Base-by-base conservation (phyloP, 2,888 invertebrate genomes). In the Drosophila cracens region DNA sequence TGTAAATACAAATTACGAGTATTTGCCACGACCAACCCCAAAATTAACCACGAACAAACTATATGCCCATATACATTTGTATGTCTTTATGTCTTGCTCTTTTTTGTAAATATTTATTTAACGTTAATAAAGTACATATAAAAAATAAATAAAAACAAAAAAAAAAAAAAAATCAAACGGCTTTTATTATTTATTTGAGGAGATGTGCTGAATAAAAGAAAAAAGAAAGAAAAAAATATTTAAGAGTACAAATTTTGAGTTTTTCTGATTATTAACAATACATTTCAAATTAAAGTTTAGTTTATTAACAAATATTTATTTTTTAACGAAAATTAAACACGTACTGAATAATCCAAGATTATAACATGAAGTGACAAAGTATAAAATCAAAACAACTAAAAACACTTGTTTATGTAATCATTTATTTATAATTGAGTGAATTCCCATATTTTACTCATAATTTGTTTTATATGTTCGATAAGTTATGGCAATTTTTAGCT, bases 51-150 rank as follows among this genome's bases (percentile, higher is more conserved):
- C 36, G 67, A 71, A 71, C 69, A 54, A 65, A 72, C 69, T 62
- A 74, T 74, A 75, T 74, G 67, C 61, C 67, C 46, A 62, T 62
- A 57, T 53, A 65, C 31, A 63, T 54, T 31, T 58, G 34, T 73
- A 36, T 74, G 65, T 67, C 58, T 69, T 52, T 71, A 70, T 81
- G 70, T 79, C 77, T 81, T 86, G 73, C 87, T 86, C 83, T 84
- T 82, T 84, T 88, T 88, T 90, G 90, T 90, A 90, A 90, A 90
- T 90, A 90, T 90, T 90, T 90, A 91, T 90, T 88, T 84, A 89
- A 86, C 66, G 75, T 88, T 83, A 87, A 89, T 87, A 89, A 87
- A 87, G 67, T 89, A 88, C 76, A 80, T 83, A 85, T 83, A 79
- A 81, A 78, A 46, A 89, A 81, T 82, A 76, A 78, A 81, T 67